phyloP scores from a whole-genome alignment of 2,113 vertebrate genomes.

The Eleginops maclovinus region DNA sequence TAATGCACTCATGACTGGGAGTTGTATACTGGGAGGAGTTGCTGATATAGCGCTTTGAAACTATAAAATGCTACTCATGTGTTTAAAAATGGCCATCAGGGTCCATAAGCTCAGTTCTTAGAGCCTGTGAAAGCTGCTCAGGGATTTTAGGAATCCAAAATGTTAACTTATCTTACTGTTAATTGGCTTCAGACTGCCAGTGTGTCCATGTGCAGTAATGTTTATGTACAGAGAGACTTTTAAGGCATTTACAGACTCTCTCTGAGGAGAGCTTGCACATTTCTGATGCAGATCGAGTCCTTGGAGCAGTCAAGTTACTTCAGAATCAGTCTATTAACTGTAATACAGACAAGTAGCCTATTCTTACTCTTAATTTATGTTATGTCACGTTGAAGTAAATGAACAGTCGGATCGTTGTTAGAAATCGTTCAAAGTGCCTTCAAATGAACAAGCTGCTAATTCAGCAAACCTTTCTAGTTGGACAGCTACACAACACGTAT shows the following conservation, averaged over 20 bases:
- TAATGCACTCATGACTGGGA: conserved; percentile 61
- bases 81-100: conserved; percentile 44
- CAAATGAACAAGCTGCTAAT: neutral
- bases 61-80: conserved; percentile 33
- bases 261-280: neutral
- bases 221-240: neutral
- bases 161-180: conserved; percentile 23
- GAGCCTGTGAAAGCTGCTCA: conserved; percentile 31
- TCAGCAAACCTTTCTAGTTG: neutral
- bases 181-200: conserved; percentile 16
- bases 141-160: conserved; percentile 41
- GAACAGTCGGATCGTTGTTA: conserved; percentile 16
- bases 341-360: neutral
- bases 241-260: neutral
- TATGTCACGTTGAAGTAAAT: neutral
- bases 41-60: conserved; percentile 51
- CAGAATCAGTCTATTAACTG: conserved; percentile 8
- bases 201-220: neutral
- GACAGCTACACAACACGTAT: neutral
- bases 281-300: neutral
- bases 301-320: neutral
- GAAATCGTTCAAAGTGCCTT: conserved; percentile 20
- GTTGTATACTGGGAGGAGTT: conserved; percentile 38
- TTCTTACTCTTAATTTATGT: neutral
- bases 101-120: conserved; percentile 9